phyloP scores from a whole-genome alignment of 2,113 vertebrate species.

The Peromyscus maniculatus region DNA sequence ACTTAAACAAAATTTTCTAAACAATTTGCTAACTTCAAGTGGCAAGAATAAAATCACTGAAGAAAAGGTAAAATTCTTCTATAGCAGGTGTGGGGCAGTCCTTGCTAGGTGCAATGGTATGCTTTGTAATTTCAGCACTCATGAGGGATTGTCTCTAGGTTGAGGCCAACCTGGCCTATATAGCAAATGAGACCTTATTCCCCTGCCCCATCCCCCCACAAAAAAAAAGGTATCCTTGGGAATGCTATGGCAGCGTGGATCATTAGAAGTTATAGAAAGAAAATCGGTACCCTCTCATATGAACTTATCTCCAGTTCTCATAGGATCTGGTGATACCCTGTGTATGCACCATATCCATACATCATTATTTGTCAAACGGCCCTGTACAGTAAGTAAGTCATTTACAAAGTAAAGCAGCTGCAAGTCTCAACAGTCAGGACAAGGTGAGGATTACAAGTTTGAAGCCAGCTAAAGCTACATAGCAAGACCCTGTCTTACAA shows the following conservation, averaged over 20 bases:
- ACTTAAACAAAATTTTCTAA: slow-evolving; percentile 43
- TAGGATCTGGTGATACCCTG: background rate
- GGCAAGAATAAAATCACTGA: slow-evolving; percentile 9
- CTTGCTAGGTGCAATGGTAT: background rate
- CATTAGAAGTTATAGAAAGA: background rate
- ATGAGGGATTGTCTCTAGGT: background rate
- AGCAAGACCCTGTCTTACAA: background rate
- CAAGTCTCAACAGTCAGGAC: background rate
- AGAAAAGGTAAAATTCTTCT: background rate
- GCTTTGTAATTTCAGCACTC: background rate
- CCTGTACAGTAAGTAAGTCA: background rate
- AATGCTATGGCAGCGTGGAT: background rate
- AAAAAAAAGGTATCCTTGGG: background rate
- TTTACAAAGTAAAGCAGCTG: background rate
- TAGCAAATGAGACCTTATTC: background rate
- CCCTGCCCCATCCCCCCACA: background rate
- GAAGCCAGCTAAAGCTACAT: background rate
- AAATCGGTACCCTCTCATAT: background rate
- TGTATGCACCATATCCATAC: background rate
- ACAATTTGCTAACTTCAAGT: slow-evolving; percentile 35
- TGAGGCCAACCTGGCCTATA: background rate
- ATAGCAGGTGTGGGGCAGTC: background rate
- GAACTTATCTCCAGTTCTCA: slow-evolving; percentile 14
- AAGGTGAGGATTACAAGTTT: background rate
- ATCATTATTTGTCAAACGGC: background rate